These are phyloP conservation scores for Drosophila fuyamai DNA, from an alignment of 1,140 invertebrate species.

Conservation along the genomic window DNA sequence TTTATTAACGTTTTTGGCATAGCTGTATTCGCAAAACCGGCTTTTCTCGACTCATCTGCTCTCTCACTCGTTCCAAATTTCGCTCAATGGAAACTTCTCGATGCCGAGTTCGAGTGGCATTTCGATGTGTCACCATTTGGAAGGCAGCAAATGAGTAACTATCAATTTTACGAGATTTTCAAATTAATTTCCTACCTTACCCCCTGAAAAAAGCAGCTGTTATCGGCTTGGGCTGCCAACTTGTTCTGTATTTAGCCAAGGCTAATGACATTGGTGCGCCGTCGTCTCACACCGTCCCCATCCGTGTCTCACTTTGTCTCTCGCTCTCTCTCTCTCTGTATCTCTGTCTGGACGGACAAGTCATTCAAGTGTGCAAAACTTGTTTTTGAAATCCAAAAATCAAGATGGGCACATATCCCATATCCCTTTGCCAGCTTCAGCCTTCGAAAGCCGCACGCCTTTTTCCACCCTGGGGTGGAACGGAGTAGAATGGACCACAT, in stretches of 20 bases:
- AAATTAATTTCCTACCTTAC: constrained; percentile 25
- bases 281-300: constrained; percentile 11
- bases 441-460: background rate
- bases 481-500: constrained; percentile 14
- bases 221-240: constrained; percentile 2
- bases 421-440: constrained; percentile 1
- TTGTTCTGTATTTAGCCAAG: constrained; percentile 15
- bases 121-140: constrained; percentile 42
- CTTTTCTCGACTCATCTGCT: constrained; percentile 39
- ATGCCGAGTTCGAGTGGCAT: constrained; percentile 31
- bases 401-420: constrained; percentile 1
- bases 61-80: constrained; percentile 15
- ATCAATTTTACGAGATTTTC: constrained; percentile 44
- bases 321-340: constrained; percentile 4
- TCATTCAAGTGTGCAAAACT: constrained; percentile 56
- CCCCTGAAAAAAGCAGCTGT: constrained; percentile 20
- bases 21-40: constrained; percentile 54
- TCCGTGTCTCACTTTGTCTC: background rate
- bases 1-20: constrained; percentile 65
- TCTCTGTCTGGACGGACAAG: constrained; percentile 14
- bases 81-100: constrained; percentile 74
- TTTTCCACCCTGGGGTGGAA: background rate
- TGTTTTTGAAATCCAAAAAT: constrained; percentile 50
- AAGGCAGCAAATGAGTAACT: constrained; percentile 33
- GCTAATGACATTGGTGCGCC: constrained; percentile 22